Conservation (phyloP, 2,113 vertebrate genomes). For the Lophura nycthemera region DNA sequence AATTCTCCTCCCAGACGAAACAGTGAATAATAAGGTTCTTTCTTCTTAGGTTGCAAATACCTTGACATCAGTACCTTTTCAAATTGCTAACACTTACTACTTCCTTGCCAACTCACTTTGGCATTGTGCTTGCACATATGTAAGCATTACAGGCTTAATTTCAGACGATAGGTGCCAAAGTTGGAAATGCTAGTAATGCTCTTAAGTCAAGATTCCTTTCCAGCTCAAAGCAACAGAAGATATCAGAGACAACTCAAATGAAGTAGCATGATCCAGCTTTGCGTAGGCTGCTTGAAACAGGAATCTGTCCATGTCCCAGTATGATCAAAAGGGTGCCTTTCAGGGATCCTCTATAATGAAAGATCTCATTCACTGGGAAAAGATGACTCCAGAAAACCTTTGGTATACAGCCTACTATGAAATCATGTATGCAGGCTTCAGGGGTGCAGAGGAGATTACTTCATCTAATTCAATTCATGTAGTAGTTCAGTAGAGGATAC, state of each 20-base stretch:
- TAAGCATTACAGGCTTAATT: not conserved
- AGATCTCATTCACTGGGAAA: not conserved
- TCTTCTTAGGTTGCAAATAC: not conserved
- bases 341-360: not conserved
- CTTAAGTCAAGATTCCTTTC: not conserved
- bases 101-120: not conserved
- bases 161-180: not conserved
- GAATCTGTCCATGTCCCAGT: not conserved
- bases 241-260: not conserved
- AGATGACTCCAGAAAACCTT: not conserved
- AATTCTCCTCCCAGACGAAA: not conserved
- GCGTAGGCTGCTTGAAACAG: not conserved
- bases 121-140: not conserved
- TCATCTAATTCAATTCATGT: not conserved
- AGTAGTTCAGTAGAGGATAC: not conserved
- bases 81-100: not conserved
- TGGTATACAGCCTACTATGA: not conserved
- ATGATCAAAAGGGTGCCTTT: not conserved
- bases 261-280: not conserved
- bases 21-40: not conserved
- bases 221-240: not conserved
- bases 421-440: not conserved
- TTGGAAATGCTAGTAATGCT: not conserved
- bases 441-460: not conserved
- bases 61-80: not conserved